Percentiles rank a stretch among this genome's conserved stretches.
Evolutionary conservation across 1,140 invertebrate species (phyloP).

Genomic region (Babylonia areolata): DNA sequence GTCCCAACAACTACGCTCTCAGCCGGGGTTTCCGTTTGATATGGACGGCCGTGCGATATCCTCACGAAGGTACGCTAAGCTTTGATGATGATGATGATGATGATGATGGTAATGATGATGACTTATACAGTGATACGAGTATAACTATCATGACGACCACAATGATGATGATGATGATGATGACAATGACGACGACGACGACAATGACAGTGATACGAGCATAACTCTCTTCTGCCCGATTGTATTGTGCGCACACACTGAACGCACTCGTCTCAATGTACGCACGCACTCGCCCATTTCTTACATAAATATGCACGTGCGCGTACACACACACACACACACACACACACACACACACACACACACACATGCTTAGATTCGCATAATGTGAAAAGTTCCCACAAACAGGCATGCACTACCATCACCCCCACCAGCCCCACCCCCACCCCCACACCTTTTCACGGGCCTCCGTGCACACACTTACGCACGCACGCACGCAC

Average conservation of each 20-base stretch:
- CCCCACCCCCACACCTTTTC: too few species aligned
- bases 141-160: background rate
- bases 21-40: constrained; percentile 29
- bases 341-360: constrained; percentile 14
- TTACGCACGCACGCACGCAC: too few species aligned
- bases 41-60: constrained; percentile 27
- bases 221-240: too few species aligned
- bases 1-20: constrained; percentile 1
- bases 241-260: too few species aligned
- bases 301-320: background rate
- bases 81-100: background rate
- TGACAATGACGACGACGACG: background rate
- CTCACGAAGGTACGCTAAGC: background rate
- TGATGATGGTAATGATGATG: background rate
- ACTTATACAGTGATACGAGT: background rate
- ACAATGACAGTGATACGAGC: background rate
- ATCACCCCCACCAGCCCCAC: too few species aligned
- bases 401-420: too few species aligned
- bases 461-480: too few species aligned
- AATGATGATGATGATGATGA: background rate
- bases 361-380: too few species aligned
- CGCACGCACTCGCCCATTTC: background rate
- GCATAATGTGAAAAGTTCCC: too few species aligned
- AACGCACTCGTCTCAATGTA: too few species aligned
- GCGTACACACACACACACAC: constrained; percentile 4